These are phyloP conservation scores for Muscicapa striata DNA, from an alignment of 2,797 vertebrate species.

Conservation along the genomic window DNA sequence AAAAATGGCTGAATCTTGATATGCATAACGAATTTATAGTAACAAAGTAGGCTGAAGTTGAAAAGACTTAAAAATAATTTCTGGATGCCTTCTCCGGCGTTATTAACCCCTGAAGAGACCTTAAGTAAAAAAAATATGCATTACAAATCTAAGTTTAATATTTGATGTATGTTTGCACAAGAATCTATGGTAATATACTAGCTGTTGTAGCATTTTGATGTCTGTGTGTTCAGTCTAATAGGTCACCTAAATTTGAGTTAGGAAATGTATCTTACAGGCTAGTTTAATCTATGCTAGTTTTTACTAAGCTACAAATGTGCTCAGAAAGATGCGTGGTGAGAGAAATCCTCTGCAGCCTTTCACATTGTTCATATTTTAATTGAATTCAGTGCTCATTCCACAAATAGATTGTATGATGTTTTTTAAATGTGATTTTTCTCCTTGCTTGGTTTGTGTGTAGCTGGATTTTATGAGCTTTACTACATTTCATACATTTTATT, in stretches of 20 bases:
- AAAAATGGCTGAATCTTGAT: constrained; percentile 71
- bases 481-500: background rate
- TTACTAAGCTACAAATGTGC: constrained; percentile 22
- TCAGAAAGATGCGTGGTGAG: constrained; percentile 2
- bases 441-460: background rate
- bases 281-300: constrained; percentile 27
- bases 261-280: background rate
- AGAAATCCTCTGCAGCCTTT: constrained; percentile 42
- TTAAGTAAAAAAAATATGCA: constrained; percentile 66
- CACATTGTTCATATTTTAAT: constrained; percentile 53
- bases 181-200: background rate
- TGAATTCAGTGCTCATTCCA: constrained; percentile 31
- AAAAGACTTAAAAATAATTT: constrained; percentile 46
- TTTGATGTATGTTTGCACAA: constrained; percentile 5
- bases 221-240: constrained; percentile 7
- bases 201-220: constrained; percentile 43
- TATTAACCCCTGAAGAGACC: constrained; percentile 58
- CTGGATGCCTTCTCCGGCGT: constrained; percentile 21
- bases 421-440: constrained; percentile 15
- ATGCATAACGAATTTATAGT: constrained; percentile 50
- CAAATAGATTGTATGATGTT: background rate
- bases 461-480: background rate
- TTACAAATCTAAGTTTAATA: constrained; percentile 57
- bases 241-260: constrained; percentile 39
- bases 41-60: constrained; percentile 59